A percentile compares a stretch with the other conserved stretches of the same genome.
Conservation (phyloP, 2,888 invertebrate species). For the Volucella inflata region DNA sequence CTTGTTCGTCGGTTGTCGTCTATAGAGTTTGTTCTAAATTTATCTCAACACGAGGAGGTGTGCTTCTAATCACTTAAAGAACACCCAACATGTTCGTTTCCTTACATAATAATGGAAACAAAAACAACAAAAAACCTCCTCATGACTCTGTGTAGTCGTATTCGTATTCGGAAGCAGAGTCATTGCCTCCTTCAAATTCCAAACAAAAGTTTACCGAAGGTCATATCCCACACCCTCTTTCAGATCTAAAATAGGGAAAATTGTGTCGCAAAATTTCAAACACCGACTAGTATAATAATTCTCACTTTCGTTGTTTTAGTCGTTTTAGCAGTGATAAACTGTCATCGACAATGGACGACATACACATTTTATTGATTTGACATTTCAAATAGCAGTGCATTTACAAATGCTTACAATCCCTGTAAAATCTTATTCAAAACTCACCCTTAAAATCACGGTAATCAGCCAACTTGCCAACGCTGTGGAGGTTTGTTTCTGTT, state of each 20-base stretch:
- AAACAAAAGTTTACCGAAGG: conserved; percentile 8
- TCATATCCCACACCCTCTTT: conserved; percentile 8
- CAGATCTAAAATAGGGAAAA: not conserved
- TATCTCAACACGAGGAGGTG: not conserved
- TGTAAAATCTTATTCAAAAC: conserved; percentile 21
- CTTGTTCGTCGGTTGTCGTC: conserved; percentile 1
- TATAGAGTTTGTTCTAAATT: conserved; percentile 35
- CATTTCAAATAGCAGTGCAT: conserved; percentile 16
- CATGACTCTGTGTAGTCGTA: not conserved
- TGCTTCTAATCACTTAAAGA: not conserved
- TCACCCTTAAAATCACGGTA: conserved; percentile 26
- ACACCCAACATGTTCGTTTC: conserved; percentile 2
- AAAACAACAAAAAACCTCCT: not conserved
- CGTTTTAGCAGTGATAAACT: not conserved
- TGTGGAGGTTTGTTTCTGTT: not conserved
- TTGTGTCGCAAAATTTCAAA: not conserved
- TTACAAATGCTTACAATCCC: conserved; percentile 11
- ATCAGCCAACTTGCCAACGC: not conserved
- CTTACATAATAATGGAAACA: not conserved
- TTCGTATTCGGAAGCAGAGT: conserved; percentile 16
- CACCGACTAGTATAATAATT: conserved; percentile 10
- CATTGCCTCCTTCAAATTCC: conserved; percentile 9
- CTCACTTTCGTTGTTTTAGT: not conserved
- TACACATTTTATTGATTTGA: conserved; percentile 46
- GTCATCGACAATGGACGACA: conserved; percentile 8